A percentile compares a stretch with the other conserved stretches of the same genome.
Conservation (phyloP, 2,888 invertebrate genomes). For the Geophilus truncorum region DNA sequence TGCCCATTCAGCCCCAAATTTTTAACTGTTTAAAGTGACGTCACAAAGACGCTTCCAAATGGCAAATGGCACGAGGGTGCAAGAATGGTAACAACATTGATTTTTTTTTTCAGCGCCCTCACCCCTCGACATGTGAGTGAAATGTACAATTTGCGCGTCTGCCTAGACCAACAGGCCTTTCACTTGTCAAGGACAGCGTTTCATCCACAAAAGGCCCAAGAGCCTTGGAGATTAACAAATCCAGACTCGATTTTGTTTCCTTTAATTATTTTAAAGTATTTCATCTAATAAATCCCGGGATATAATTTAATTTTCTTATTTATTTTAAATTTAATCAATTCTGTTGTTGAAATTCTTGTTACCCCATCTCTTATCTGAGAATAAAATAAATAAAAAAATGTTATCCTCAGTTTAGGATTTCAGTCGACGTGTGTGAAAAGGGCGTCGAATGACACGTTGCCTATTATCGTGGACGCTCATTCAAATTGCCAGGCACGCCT, state of each 20-base stretch:
- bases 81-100: slow-evolving; percentile 20
- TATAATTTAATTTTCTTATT: not conserved
- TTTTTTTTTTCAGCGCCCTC: slow-evolving; percentile 14
- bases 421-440: not conserved
- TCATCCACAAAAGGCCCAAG: not conserved
- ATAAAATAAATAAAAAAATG: not conserved
- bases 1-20: not conserved
- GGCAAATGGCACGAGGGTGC: slow-evolving; percentile 11
- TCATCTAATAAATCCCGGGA: not conserved
- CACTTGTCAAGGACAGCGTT: slow-evolving; percentile 15
- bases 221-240: not conserved
- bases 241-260: not conserved
- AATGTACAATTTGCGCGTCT: slow-evolving; percentile 8
- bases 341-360: not conserved
- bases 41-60: slow-evolving; percentile 9
- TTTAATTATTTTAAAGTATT: not conserved
- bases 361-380: not conserved
- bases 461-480: slow-evolving; percentile 6
- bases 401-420: slow-evolving; percentile 19
- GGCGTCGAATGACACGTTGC: not conserved
- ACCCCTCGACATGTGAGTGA: slow-evolving; percentile 18
- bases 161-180: slow-evolving; percentile 11
- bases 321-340: not conserved
- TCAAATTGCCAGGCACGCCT: slow-evolving; percentile 20
- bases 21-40: not conserved